Evolutionary conservation across 2,113 vertebrate genomes (phyloP).

Genomic region (Heteronetta atricapilla): DNA sequence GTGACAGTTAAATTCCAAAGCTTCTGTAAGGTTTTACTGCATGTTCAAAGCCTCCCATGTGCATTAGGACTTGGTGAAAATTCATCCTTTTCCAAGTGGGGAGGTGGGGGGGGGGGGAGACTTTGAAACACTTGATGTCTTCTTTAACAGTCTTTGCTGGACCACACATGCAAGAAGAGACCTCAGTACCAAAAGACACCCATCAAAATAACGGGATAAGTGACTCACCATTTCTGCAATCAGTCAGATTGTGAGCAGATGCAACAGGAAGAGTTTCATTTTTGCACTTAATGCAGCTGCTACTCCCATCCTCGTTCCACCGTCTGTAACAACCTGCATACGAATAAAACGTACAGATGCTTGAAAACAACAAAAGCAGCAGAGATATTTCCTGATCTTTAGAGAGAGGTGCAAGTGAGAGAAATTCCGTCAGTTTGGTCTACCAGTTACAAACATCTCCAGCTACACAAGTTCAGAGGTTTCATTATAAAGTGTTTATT

Average conservation of each 20-base stretch:
- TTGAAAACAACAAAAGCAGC: background rate
- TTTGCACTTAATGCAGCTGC: constrained; percentile 84
- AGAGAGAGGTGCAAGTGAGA: background rate
- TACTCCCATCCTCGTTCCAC: constrained; percentile 82
- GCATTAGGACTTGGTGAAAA: background rate
- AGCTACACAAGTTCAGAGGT: background rate
- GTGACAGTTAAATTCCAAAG: background rate
- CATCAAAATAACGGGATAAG: background rate
- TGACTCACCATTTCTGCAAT: constrained; percentile 84
- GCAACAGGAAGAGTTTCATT: constrained; percentile 65
- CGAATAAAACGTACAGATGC: background rate
- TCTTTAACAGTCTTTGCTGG: background rate
- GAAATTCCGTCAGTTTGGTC: background rate
- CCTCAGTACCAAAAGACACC: background rate
- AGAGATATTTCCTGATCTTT: background rate
- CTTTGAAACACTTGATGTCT: background rate
- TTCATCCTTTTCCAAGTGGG: background rate
- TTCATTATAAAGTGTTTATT: background rate
- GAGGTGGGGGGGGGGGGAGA: background rate
- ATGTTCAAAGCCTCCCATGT: background rate
- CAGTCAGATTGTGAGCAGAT: constrained; percentile 71
- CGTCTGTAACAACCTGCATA: constrained; percentile 84
- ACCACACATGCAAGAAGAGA: background rate
- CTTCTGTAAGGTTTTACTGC: background rate
- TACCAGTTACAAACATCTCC: background rate